Base-by-base conservation (phyloP, 1,140 invertebrate genomes). In the Orius insidiosus region DNA sequence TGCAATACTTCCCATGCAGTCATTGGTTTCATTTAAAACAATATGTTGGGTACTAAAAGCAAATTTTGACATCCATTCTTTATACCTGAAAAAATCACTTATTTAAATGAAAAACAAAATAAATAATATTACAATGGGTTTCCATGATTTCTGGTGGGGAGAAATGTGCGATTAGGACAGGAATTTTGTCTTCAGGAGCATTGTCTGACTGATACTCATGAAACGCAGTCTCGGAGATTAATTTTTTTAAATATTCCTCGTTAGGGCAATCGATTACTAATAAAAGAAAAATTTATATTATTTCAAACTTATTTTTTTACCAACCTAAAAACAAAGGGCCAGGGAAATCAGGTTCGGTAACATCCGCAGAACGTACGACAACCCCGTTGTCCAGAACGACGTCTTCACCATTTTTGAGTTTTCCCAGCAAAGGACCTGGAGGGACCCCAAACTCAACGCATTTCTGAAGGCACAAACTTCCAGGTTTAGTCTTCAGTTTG, bases 211-310 rank as follows among this genome's bases (percentile, higher is more conserved):
- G 76, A 56, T 78, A 66, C 35, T 65, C 61, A 15, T 55, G 51
- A 50, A 85, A 75, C 50, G 57, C 39, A 47, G 61, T 32, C 53
- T 70, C 67, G 14, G 63, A 58, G 1, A 71, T 16, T 11, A 87
- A 59, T 3, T 69, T 66, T 34, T 76, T 66, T 5, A 88, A 54
- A 61, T 80, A 85, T 5, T 74, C 68, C 52, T 71, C 64, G 24
- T 67, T 65, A 2, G 84, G 85, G 57, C 87, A 84, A 54, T 93
- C 89, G 11, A 92, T 56, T 51, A 94, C 85, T 80, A 66, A 44
- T 64, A 70, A 57, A 45, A 56, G 56, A 43, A 60, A 48, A n/a
- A 58, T 24, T 24, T 7, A 24, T 24, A 24, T 24, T 24, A 24
- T 24, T 24, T 24, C 33, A 49, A 15, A 11, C n/a, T n/a, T 13